A percentile compares a stretch with the other conserved stretches of the same genome.
Evolutionary conservation across 92 coral and sea anemone species (phyloP).

Genomic region (Zoanthus sociatus): DNA sequence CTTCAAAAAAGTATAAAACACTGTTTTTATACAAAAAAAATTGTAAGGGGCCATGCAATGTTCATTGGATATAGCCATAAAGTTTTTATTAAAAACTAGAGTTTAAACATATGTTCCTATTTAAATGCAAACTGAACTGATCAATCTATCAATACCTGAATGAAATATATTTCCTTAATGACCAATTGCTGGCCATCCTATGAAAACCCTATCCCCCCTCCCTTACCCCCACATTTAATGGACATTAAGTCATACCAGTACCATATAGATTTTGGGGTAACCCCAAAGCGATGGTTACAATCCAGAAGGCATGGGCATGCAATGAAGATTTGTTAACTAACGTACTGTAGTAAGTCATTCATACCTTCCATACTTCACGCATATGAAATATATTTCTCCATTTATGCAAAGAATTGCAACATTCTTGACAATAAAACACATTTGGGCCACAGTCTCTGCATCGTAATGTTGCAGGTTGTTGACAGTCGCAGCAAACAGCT

Average conservation of each 20-base stretch:
- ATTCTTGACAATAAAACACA: conserved; percentile 30
- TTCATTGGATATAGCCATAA: no score
- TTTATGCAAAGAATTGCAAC: not conserved
- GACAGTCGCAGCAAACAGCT: conserved; percentile 25
- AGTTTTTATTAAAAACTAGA: no score
- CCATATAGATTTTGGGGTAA: conserved; percentile 1
- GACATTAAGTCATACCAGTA: not conserved
- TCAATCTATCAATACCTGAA: not conserved
- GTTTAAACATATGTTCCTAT: no score
- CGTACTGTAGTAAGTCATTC: not conserved
- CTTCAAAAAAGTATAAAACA: no score
- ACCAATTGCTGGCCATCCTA: not conserved
- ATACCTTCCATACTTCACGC: conserved; percentile 22
- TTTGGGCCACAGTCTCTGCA: conserved; percentile 31
- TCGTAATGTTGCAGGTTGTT: conserved; percentile 9
- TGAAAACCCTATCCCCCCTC: not conserved
- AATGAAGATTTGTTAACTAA: not conserved
- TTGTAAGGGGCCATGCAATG: not conserved
- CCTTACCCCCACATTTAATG: not conserved
- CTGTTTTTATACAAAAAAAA: not conserved
- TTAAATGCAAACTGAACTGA: not conserved
- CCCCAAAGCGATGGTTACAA: not conserved
- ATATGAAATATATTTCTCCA: no score
- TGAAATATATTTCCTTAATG: not conserved
- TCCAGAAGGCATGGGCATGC: not conserved